Evolutionary conservation across 2,113 vertebrate genomes (phyloP), one percentile per base, ranked within the genome.

Genomic region (Gadus macrocephalus): DNA sequence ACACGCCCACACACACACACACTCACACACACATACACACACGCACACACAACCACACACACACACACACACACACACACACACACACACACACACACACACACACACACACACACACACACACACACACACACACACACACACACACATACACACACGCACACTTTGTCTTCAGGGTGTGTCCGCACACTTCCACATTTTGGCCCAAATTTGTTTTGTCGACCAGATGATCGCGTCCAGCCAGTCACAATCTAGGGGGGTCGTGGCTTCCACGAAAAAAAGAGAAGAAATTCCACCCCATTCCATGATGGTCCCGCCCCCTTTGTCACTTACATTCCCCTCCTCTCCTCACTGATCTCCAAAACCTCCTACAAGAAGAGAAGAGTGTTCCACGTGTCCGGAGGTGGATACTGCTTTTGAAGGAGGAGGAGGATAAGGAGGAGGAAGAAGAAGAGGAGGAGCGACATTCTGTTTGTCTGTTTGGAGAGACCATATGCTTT

Each of bases 341-440:
- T 56, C 58, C 7, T 66, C 58, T 35, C 8, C 20, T 22, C 67
- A 28, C 64, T 74, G 49, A 78, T 74, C 67, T 68, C 62, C 31
- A 77, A 76, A 85, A 78, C 73, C 82, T 82, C 76, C 67, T 15
- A 73, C 7, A 80, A 71, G 84, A 88, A 78, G 77, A 68, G 73
- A 81, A 85, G 84, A 82, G 78, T 80, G 81, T 87, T 92, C 88
- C 90, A 92, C 89, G 87, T 92, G 84, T 91, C 83, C 87, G 74
- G 67, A 70, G 77, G 67, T 81, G 58, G 69, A 79, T 66, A 64
- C 49, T 70, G 76, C 31, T 73, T 82, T 80, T 76, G 84, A 82
- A 8, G 42, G 7, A 49, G 42, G 3, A 49, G 42, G 42, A 53
- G 53, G 70, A 72, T 15, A 11, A 15, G 12, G 14, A 62, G 67